Conservation (phyloP, 2,797 vertebrate genomes). For the Aphelocoma californica region DNA sequence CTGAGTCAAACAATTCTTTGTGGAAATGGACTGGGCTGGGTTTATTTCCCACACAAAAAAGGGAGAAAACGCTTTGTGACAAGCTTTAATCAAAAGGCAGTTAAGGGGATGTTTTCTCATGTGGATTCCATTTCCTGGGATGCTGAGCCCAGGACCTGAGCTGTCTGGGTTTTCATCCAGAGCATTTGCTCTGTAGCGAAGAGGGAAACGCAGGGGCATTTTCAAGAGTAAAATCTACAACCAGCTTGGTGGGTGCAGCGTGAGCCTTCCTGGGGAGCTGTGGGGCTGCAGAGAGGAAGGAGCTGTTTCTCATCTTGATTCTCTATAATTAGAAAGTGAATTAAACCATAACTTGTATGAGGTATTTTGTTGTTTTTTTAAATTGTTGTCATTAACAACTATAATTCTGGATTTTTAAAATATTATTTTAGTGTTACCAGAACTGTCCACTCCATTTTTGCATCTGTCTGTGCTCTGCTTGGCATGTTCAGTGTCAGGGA, state of each 20-base stretch:
- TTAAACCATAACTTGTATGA: not conserved
- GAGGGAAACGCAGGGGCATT: not conserved
- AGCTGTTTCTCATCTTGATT: not conserved
- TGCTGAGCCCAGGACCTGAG: conserved; percentile 1
- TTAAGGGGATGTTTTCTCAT: conserved; percentile 64
- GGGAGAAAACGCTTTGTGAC: not conserved
- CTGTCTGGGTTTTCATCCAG: not conserved
- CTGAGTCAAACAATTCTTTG: not conserved
- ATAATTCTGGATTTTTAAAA: not conserved
- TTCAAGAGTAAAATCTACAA: not conserved
- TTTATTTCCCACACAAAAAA: not conserved
- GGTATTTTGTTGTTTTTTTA: not conserved
- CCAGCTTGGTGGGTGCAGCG: not conserved
- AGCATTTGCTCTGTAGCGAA: not conserved
- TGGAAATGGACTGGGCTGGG: not conserved
- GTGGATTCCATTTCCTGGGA: conserved; percentile 50
- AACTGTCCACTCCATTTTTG: not conserved
- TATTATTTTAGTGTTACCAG: not conserved
- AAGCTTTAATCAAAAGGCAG: conserved; percentile 39
- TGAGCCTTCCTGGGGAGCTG: not conserved
- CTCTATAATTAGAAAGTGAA: not conserved
- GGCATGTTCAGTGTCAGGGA: not conserved
- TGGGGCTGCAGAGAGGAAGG: not conserved
- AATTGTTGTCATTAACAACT: not conserved
- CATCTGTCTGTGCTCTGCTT: not conserved